Percentiles rank a stretch among this genome's conserved stretches.
phyloP scores from a whole-genome alignment of 2,797 vertebrate species.

The Allobates femoralis region DNA sequence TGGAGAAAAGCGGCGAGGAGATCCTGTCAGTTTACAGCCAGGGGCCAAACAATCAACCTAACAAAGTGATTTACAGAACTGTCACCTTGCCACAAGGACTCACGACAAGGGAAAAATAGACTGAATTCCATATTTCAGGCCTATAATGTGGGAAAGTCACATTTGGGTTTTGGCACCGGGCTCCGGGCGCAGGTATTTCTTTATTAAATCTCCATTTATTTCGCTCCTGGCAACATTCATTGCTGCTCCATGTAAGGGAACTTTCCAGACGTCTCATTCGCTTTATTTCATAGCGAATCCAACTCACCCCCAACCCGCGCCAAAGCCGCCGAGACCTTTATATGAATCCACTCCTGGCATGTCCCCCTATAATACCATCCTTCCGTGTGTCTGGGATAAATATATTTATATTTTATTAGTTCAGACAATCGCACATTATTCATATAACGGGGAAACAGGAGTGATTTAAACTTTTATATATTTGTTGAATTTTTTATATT shows the following conservation, averaged over 20 bases:
- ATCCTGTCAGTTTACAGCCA: too few relatives aligned
- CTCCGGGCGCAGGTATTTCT: slow-evolving; percentile 24
- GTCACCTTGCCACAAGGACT: neutral
- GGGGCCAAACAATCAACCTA: neutral
- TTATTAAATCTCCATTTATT: slow-evolving; percentile 37
- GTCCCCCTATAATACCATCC: neutral
- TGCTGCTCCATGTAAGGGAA: slow-evolving; percentile 17
- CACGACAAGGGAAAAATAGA: neutral
- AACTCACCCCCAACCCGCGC: neutral
- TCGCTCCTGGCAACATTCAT: neutral
- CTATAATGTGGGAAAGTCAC: neutral
- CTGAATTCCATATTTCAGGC: neutral
- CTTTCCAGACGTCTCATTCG: neutral
- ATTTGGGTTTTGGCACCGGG: neutral
- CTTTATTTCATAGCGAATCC: slow-evolving; percentile 16
- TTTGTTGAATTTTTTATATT: too few relatives aligned
- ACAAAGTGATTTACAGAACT: neutral
- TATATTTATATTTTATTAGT: too few relatives aligned
- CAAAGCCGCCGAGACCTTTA: neutral
- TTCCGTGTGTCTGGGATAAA: too few relatives aligned
- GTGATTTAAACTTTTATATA: too few relatives aligned
- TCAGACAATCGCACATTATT: too few relatives aligned
- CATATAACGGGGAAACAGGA: too few relatives aligned
- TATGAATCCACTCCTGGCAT: neutral
- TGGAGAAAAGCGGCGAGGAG: too few relatives aligned